These are phyloP conservation scores for Alectoris magna DNA, from an alignment of 2,797 vertebrate genomes.

Conservation along the genomic window DNA sequence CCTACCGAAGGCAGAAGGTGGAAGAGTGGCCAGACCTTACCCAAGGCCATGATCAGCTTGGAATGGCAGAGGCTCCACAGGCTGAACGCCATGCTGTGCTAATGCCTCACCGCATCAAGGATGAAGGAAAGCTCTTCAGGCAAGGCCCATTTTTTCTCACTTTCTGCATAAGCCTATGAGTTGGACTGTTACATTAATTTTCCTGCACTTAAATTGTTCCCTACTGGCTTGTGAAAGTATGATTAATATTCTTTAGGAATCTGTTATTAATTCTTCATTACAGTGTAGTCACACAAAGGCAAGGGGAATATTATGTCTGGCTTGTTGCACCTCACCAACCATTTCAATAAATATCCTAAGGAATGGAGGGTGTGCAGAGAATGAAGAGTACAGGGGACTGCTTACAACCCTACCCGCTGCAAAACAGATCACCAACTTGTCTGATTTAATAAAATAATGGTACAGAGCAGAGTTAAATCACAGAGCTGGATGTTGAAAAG, in stretches of 20 bases:
- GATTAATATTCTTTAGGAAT: constrained; percentile 72
- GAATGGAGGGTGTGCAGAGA: constrained; percentile 60
- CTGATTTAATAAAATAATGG: constrained; percentile 55
- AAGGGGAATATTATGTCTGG: constrained; percentile 70
- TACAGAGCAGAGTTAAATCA: constrained; percentile 50
- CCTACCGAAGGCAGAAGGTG: no score
- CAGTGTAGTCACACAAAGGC: constrained; percentile 55
- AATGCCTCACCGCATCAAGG: accelerated
- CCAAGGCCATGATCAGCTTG: not conserved
- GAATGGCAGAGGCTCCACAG: not conserved
- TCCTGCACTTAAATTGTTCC: constrained; percentile 57
- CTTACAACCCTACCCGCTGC: constrained; percentile 26
- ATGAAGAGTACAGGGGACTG: constrained; percentile 49
- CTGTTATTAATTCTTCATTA: constrained; percentile 75
- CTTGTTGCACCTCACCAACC: constrained; percentile 71
- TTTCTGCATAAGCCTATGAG: not conserved
- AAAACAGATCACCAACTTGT: constrained; percentile 54
- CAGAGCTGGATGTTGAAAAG: constrained; percentile 2
- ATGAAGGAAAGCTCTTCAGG: not conserved
- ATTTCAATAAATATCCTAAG: constrained; percentile 74
- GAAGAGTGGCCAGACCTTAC: accelerated
- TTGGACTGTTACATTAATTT: constrained; percentile 29
- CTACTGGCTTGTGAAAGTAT: constrained; percentile 54
- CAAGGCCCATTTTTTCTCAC: not conserved
- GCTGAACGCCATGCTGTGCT: accelerated